Evolutionary conservation across 2,797 vertebrate species (phyloP), one percentile per base, ranked within the genome.

Genomic region (Gallinago nigripennis): DNA sequence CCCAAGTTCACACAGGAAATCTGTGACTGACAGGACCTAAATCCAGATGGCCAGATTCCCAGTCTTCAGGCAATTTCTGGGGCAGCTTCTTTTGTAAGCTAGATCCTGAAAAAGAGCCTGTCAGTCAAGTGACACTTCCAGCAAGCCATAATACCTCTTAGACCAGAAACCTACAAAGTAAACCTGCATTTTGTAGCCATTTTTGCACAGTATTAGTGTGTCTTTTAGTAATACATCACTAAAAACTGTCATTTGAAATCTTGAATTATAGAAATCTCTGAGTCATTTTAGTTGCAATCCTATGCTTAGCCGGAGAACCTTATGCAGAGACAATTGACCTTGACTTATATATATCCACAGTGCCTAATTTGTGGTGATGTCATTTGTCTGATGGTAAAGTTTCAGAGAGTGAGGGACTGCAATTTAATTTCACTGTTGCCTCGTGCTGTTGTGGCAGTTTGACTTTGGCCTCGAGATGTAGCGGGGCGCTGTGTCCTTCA

Each of bases 211-310:
- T 20, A 39, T 65, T 68, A 17, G 6, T 7, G 5, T 76, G 68
- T 50, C n/a, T 88, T 82, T 76, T 79, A 75, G 48, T 90, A 56
- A 35, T 18, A 43, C 72, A 80, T 82, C 56, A 43, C 63, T 81
- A 72, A 91, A 94, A 84, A 11, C 30, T 94, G 77, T 56, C 12
- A 81, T 93, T 93, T 91, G 54, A 73, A 72, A 70, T 95, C 54
- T 1, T 86, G 82, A 92, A 89, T 92, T 88, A 79, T 7, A 91
- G 72, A 82, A 79, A 90, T 82, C 72, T 73, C 53, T 64, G 70
- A 88, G 35, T 82, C 64, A 45, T 37, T 88, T 81, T 95, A 85
- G 91, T 90, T 68, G 27, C 58, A 72, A 18, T 85, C 24, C 24
- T 82, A 6, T 71, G 65, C 61, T 86, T 86, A 61, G 57, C 53